These are phyloP conservation scores for Otocyon megalotis DNA, from an alignment of 2,113 vertebrate species.

Conservation along the genomic window DNA sequence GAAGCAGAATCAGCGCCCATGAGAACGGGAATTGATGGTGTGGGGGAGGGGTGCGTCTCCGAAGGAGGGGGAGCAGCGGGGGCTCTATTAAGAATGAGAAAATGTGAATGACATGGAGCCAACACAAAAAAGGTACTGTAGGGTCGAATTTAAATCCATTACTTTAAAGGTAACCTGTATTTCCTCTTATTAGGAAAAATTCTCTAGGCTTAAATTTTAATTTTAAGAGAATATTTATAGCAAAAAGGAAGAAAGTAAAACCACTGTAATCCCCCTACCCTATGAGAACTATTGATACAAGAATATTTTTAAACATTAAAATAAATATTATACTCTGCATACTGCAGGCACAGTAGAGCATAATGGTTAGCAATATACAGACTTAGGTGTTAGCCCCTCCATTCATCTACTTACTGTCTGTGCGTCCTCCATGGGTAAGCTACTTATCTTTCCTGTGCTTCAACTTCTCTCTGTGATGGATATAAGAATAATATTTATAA, in stretches of 20 bases:
- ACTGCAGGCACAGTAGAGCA: not conserved
- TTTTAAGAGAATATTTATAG: conserved; percentile 9
- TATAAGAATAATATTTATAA: not conserved
- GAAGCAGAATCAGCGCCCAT: not conserved
- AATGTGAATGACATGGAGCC: not conserved
- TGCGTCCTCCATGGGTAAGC: not conserved
- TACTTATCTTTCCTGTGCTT: not conserved
- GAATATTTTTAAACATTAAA: not conserved
- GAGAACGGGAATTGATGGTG: not conserved
- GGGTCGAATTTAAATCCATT: not conserved
- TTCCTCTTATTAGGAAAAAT: conserved; percentile 7
- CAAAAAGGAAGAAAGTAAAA: not conserved
- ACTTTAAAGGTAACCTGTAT: not conserved
- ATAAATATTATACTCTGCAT: not conserved
- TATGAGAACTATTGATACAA: not conserved
- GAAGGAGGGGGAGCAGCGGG: too few species aligned
- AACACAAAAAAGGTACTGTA: not conserved
- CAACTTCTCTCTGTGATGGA: not conserved
- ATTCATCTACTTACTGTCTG: not conserved
- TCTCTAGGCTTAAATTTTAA: not conserved
- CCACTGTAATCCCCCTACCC: not conserved
- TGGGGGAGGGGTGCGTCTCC: not conserved
- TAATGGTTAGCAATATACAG: not conserved
- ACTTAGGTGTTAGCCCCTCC: not conserved
- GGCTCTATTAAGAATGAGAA: not conserved